These are phyloP conservation scores for Rhombomys opimus DNA, from an alignment of 2,113 vertebrate species.

Conservation along the genomic window DNA sequence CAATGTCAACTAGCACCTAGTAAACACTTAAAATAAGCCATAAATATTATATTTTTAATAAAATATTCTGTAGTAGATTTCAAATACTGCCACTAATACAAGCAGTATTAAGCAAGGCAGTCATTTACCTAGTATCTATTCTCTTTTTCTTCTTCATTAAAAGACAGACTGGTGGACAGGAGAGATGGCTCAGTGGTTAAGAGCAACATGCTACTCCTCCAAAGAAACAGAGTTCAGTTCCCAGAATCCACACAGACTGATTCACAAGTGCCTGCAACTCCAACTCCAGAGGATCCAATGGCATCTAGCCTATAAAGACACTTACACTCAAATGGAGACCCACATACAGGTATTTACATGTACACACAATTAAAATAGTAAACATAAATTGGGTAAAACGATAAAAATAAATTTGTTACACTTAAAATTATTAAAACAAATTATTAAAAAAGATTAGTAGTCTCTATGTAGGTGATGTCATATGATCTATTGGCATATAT, in stretches of 20 bases:
- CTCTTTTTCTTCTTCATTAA: slow-evolving; percentile 17
- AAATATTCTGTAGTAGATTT: slow-evolving; percentile 9
- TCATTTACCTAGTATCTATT: background rate
- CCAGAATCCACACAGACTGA: background rate
- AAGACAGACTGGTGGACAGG: background rate
- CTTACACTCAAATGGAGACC: background rate
- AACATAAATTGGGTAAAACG: background rate
- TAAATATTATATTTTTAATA: slow-evolving; percentile 18
- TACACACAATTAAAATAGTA: background rate
- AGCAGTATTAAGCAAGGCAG: background rate
- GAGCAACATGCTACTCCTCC: background rate
- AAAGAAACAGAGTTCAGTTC: background rate
- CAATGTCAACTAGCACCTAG: background rate
- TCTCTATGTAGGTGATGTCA: background rate
- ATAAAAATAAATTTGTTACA: background rate
- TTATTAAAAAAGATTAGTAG: background rate
- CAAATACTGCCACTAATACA: slow-evolving; percentile 3
- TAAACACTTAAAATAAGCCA: slow-evolving; percentile 50
- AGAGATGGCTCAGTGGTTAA: background rate
- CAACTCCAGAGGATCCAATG: background rate
- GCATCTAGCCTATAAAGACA: background rate
- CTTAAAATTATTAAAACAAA: background rate
- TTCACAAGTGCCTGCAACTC: background rate
- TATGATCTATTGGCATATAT: background rate
- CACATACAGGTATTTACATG: background rate